Conservation (phyloP, 1,140 invertebrate genomes). For the Galleria mellonella region DNA sequence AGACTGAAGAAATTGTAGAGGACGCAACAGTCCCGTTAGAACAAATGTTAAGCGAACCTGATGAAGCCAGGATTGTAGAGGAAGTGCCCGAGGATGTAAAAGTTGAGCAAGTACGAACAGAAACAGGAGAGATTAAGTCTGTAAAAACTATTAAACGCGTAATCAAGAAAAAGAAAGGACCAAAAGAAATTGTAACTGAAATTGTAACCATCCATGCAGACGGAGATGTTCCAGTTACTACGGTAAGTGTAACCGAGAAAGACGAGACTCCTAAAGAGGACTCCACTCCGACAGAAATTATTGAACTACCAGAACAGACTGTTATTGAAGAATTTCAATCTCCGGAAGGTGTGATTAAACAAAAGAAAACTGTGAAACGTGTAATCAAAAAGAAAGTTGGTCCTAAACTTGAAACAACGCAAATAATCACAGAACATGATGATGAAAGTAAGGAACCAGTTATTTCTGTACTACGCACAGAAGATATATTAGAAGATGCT, state of each 20-base stretch:
- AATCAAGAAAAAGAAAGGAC: slow-evolving; percentile 49
- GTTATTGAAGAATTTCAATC: slow-evolving; percentile 16
- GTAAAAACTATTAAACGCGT: slow-evolving; percentile 43
- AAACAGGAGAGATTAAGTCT: slow-evolving; percentile 10
- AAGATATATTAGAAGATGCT: slow-evolving; percentile 12
- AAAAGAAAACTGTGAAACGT: slow-evolving; percentile 30
- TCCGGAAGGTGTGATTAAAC: slow-evolving; percentile 26
- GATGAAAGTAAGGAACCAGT: slow-evolving; percentile 19
- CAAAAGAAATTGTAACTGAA: slow-evolving; percentile 61
- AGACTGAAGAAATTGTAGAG: slow-evolving; percentile 9
- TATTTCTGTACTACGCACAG: slow-evolving; percentile 20
- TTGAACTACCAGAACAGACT: slow-evolving; percentile 20
- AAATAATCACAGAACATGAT: slow-evolving; percentile 24
- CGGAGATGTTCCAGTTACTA: slow-evolving; percentile 5
- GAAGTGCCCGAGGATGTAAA: slow-evolving; percentile 5
- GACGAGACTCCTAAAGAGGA: slow-evolving; percentile 3
- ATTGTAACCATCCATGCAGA: slow-evolving; percentile 59
- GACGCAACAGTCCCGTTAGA: neutral
- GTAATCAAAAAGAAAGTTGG: slow-evolving; percentile 37
- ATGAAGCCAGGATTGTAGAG: slow-evolving; percentile 5
- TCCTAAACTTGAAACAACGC: slow-evolving; percentile 31
- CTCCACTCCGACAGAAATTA: neutral
- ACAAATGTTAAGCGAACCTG: neutral
- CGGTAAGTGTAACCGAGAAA: slow-evolving; percentile 1
- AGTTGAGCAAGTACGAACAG: slow-evolving; percentile 24